Percentiles rank a stretch among this genome's conserved stretches.
These are phyloP conservation scores for Phrixothrix hirtus DNA, from an alignment of 2,888 invertebrate species.

Conservation along the genomic window DNA sequence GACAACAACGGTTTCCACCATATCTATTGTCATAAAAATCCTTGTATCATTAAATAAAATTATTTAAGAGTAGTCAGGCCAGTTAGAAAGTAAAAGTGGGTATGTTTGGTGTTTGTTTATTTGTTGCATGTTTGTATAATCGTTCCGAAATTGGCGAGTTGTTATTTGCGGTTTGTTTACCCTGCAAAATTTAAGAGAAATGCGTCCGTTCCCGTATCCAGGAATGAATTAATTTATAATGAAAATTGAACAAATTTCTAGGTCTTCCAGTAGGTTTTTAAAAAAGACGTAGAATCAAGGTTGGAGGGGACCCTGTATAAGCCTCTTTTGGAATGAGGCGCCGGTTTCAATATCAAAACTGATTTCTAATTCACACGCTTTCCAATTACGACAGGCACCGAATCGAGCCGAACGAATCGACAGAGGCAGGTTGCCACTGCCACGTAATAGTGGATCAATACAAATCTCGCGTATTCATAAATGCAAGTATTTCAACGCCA, in stretches of 20 bases:
- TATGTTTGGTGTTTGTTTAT: slow-evolving; percentile 9
- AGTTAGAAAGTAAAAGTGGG: slow-evolving; percentile 1
- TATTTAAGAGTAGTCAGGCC: background rate
- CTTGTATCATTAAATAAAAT: too few species aligned
- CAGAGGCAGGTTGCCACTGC: slow-evolving; percentile 47
- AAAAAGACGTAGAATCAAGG: too few species aligned
- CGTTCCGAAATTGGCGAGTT: background rate
- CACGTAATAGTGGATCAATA: slow-evolving; percentile 56
- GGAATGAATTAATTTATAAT: too few species aligned
- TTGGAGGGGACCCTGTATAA: slow-evolving; percentile 21
- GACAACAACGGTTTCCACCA: too few species aligned
- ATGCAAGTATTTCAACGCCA: slow-evolving; percentile 56
- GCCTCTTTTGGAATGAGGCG: slow-evolving; percentile 13
- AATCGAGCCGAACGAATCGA: slow-evolving; percentile 32
- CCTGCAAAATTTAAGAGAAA: too few species aligned
- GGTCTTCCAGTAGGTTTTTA: too few species aligned
- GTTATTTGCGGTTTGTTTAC: background rate
- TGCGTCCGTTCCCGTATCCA: too few species aligned
- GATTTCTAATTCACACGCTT: slow-evolving; percentile 45
- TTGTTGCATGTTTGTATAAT: slow-evolving; percentile 4
- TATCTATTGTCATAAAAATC: too few species aligned
- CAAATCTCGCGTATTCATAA: slow-evolving; percentile 45
- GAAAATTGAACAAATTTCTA: too few species aligned
- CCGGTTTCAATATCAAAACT: slow-evolving; percentile 39
- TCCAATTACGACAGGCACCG: slow-evolving; percentile 40